Evolutionary conservation across 2,113 vertebrate genomes (phyloP).

Genomic region (Oncorhynchus nerka): DNA sequence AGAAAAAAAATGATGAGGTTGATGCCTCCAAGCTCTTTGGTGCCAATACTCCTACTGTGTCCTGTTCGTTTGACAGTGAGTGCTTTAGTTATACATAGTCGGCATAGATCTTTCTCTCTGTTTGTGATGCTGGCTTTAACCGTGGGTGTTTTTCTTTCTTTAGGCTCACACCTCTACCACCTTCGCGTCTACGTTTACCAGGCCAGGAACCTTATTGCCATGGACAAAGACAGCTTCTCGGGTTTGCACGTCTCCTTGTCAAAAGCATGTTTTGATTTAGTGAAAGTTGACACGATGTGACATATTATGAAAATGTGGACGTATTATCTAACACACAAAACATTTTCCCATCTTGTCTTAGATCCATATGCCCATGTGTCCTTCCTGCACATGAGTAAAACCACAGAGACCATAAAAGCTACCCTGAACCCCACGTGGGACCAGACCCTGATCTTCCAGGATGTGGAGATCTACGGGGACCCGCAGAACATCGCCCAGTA

Average conservation of each 20-base stretch:
- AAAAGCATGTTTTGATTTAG: neutral
- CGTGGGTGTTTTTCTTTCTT: constrained; percentile 22
- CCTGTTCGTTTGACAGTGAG: constrained; percentile 90
- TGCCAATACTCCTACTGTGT: constrained; percentile 91
- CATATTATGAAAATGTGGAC: neutral
- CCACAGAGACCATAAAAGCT: constrained; percentile 86
- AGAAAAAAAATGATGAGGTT: constrained; percentile 73
- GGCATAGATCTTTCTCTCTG: neutral
- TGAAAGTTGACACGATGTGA: neutral
- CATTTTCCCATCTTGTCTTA: constrained; percentile 51
- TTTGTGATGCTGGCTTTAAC: neutral
- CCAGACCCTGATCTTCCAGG: constrained; percentile 93
- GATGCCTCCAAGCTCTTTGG: constrained; percentile 84
- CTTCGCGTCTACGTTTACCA: constrained; percentile 95
- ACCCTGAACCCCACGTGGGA: constrained; percentile 97
- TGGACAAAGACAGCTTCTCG: constrained; percentile 98
- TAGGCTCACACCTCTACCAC: constrained; percentile 85
- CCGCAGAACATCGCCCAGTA: constrained; percentile 75
- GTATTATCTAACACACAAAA: neutral
- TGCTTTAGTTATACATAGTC: constrained; percentile 15
- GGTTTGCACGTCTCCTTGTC: constrained; percentile 68
- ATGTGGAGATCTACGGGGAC: constrained; percentile 88
- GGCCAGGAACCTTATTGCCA: constrained; percentile 85
- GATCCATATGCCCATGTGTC: constrained; percentile 94
- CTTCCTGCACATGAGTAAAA: constrained; percentile 94